phyloP scores from a whole-genome alignment of 2,113 vertebrate genomes.

The Peromyscus maniculatus region DNA sequence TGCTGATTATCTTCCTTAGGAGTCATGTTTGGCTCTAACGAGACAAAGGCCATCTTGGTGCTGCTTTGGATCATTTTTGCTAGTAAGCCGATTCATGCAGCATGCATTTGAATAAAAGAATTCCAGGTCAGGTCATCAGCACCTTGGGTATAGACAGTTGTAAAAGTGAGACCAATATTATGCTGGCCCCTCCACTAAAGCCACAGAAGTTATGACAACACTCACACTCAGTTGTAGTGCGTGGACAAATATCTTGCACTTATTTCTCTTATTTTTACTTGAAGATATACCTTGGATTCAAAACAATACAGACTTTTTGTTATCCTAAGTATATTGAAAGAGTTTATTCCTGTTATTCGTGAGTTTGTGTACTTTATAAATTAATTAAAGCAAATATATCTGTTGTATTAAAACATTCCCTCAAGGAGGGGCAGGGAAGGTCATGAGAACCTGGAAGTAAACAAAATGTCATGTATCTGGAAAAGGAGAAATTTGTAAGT shows the following conservation, averaged over 20 bases:
- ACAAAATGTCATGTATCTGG: background rate
- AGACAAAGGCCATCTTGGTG: background rate
- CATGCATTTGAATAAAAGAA: background rate
- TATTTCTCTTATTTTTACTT: background rate
- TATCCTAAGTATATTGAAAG: background rate
- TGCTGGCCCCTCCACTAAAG: background rate
- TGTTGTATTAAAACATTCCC: background rate
- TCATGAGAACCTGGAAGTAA: background rate
- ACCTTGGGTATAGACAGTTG: background rate
- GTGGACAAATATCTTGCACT: background rate
- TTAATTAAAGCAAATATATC: background rate
- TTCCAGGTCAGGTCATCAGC: background rate
- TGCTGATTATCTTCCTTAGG: background rate
- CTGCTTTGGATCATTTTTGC: background rate
- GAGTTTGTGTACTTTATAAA: background rate
- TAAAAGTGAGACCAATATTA: background rate
- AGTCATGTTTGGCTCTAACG: background rate
- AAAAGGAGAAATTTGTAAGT: background rate
- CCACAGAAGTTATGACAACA: no score
- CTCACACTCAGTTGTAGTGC: background rate
- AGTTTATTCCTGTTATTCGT: background rate
- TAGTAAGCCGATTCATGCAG: no score
- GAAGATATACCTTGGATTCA: background rate
- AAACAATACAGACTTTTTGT: background rate
- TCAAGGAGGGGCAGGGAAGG: background rate